phyloP scores from a whole-genome alignment of 2,113 vertebrate species.

The Melanerpes formicivorus region DNA sequence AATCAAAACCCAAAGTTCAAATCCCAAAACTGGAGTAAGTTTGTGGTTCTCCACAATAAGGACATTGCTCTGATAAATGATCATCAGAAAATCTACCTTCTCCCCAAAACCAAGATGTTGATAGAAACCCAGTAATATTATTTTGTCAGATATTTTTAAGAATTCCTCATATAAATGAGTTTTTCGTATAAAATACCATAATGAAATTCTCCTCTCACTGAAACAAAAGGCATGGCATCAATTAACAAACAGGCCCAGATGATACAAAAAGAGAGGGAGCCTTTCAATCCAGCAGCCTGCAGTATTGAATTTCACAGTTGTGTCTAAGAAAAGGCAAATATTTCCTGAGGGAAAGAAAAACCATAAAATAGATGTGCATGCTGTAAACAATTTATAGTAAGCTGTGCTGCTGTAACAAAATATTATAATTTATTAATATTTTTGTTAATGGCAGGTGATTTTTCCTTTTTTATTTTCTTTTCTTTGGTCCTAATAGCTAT shows the following conservation, averaged over 20 bases:
- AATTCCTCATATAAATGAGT: neutral
- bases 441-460: neutral
- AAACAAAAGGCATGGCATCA: neutral
- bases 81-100: neutral
- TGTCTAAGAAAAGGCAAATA: neutral
- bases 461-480: neutral
- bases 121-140: neutral
- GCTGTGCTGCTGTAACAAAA: neutral
- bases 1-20: neutral
- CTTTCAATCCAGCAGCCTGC: neutral
- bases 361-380: neutral
- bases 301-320: neutral
- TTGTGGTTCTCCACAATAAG: neutral
- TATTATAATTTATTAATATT: neutral
- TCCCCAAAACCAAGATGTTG: neutral
- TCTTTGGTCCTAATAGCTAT: neutral
- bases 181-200: neutral
- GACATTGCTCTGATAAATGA: neutral
- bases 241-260: neutral
- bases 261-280: neutral
- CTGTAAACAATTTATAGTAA: neutral
- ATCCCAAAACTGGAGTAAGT: neutral
- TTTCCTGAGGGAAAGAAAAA: neutral
- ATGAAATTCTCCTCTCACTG: neutral
- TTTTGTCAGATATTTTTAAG: neutral